These are phyloP conservation scores for Linurgus olivaceus DNA, from an alignment of 2,797 vertebrate genomes.

Conservation along the genomic window DNA sequence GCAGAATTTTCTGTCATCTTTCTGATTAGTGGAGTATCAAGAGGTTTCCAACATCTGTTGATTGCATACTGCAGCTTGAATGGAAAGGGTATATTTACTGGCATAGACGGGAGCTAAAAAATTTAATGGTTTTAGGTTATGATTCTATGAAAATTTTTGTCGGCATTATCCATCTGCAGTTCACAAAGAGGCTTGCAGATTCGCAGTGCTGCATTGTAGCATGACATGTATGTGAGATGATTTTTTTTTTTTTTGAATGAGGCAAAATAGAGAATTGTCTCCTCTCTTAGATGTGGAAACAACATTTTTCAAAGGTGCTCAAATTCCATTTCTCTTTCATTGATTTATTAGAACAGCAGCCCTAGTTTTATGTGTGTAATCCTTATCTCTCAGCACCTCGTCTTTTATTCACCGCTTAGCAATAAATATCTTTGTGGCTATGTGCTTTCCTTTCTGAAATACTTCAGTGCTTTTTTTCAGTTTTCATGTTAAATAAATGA, in stretches of 20 bases:
- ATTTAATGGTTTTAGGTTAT: background rate
- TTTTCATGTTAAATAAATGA: background rate
- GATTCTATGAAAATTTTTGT: background rate
- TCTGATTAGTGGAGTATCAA: background rate
- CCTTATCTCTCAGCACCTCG: background rate
- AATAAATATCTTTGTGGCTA: background rate
- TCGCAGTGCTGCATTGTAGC: background rate
- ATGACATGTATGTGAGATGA: background rate
- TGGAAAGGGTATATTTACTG: background rate
- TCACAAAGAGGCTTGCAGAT: background rate
- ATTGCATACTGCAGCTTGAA: background rate
- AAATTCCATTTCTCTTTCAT: background rate
- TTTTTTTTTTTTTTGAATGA: background rate
- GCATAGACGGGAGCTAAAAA: background rate
- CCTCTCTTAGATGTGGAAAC: background rate
- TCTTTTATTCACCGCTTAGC: background rate
- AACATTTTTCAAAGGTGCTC: background rate
- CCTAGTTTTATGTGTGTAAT: background rate
- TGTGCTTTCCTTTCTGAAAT: background rate
- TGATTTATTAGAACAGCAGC: constrained; percentile 4
- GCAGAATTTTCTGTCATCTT: background rate
- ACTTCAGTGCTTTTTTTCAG: background rate
- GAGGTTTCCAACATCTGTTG: background rate
- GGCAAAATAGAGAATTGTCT: background rate
- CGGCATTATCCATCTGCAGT: background rate